phyloP scores from a whole-genome alignment of 2,888 invertebrate species.

The Lucinisca nassula region DNA sequence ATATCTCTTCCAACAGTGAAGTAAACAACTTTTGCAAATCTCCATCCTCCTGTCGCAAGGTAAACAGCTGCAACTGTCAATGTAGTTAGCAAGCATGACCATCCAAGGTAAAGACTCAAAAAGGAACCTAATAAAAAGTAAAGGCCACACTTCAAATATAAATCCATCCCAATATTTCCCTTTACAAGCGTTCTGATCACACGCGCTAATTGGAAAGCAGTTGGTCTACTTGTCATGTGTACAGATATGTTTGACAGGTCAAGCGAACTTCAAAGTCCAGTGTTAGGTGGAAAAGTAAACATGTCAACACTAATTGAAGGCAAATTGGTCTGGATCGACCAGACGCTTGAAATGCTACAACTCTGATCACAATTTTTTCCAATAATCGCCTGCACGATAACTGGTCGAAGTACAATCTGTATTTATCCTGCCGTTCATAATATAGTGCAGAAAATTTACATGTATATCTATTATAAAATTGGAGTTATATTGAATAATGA shows the following conservation, averaged over 20 bases:
- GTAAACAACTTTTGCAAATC: slow-evolving; percentile 79
- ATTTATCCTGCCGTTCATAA: neutral
- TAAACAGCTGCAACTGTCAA: slow-evolving; percentile 75
- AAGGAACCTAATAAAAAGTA: slow-evolving; percentile 74
- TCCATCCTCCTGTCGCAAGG: slow-evolving; percentile 84
- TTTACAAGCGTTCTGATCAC: slow-evolving; percentile 23
- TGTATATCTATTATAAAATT: no score
- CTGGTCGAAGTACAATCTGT: neutral
- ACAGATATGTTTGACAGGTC: neutral
- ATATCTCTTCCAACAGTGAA: slow-evolving; percentile 82
- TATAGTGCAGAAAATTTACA: no score
- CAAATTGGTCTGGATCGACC: neutral
- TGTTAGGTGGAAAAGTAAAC: neutral
- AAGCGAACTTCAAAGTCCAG: slow-evolving; percentile 45
- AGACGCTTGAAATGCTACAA: neutral
- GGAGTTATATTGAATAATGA: no score
- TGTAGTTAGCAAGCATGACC: slow-evolving; percentile 69
- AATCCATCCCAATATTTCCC: slow-evolving; percentile 52
- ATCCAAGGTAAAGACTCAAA: slow-evolving; percentile 70
- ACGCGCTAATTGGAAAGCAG: slow-evolving; percentile 47
- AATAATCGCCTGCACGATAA: slow-evolving; percentile 13
- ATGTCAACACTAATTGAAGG: neutral
- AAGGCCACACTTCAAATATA: slow-evolving; percentile 68
- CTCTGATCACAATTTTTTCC: neutral
- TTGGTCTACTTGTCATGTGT: slow-evolving; percentile 47